Percentiles rank a stretch among this genome's conserved stretches.
These are phyloP conservation scores for Zoanthus sansibaricus DNA, from an alignment of 92 coral and sea anemone species.

Conservation along the genomic window DNA sequence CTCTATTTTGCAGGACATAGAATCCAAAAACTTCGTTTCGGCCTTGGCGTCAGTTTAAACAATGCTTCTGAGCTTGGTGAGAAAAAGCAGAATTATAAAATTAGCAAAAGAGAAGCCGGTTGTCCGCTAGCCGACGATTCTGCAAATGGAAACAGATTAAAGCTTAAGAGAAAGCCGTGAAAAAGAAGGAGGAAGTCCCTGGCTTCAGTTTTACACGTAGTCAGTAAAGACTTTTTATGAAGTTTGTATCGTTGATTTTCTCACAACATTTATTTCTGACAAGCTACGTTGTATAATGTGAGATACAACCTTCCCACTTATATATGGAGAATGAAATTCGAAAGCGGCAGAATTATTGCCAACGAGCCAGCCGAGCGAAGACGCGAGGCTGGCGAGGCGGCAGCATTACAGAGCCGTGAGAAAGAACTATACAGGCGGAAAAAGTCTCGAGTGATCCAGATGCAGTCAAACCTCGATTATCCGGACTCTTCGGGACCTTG, in stretches of 20 bases:
- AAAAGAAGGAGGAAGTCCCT: slow-evolving; percentile 1
- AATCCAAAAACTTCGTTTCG: slow-evolving; percentile 5
- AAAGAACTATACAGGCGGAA: too few relatives aligned
- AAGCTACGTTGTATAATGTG: not conserved
- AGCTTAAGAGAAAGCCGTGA: slow-evolving; percentile 22
- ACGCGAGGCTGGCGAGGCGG: too few relatives aligned
- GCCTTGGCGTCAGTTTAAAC: not conserved
- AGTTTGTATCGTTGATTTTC: not conserved
- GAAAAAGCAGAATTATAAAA: not conserved
- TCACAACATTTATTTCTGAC: not conserved
- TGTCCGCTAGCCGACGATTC: slow-evolving; percentile 7
- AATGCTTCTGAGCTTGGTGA: not conserved
- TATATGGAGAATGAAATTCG: not conserved
- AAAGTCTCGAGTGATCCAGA: too few relatives aligned
- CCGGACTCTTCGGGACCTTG: too few relatives aligned
- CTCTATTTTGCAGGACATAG: slow-evolving; percentile 2
- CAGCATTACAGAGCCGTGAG: too few relatives aligned
- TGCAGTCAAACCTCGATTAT: too few relatives aligned
- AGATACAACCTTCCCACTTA: not conserved
- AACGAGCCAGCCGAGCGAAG: too few relatives aligned
- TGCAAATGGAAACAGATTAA: slow-evolving; percentile 20
- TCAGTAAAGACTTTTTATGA: slow-evolving; percentile 10
- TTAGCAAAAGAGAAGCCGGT: not conserved
- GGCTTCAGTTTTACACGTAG: slow-evolving; percentile 8
- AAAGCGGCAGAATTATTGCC: too few relatives aligned